Conservation (phyloP, 2,888 invertebrate genomes). For the Philaethria dido region DNA sequence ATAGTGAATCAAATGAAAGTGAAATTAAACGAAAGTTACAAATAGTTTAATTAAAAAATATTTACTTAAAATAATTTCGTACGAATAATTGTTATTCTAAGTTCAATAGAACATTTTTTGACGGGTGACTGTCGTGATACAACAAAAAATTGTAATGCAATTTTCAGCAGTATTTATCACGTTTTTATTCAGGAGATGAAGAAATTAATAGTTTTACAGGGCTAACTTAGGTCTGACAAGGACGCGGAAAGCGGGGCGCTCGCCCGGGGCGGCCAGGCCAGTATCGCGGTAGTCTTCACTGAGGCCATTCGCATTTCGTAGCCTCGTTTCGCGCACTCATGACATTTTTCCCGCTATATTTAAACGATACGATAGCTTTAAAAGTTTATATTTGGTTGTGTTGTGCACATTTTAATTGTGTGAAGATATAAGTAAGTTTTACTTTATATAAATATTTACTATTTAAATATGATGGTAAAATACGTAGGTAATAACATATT, state of each 20-base stretch:
- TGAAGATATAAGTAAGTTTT: constrained; percentile 17
- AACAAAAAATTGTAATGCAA: no score
- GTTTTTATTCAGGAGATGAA: not conserved
- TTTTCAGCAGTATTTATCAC: not conserved
- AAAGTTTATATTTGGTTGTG: constrained; percentile 20
- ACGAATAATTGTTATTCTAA: no score
- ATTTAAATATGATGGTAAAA: not conserved
- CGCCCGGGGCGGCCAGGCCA: constrained; percentile 46
- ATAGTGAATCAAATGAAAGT: no score
- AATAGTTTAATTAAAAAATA: no score
- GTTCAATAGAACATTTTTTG: no score
- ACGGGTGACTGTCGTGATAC: no score
- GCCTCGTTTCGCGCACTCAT: constrained; percentile 25
- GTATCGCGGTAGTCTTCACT: constrained; percentile 42
- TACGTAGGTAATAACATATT: not conserved
- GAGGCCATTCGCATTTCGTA: constrained; percentile 26
- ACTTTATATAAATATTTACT: constrained; percentile 1
- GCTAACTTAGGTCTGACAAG: constrained; percentile 43
- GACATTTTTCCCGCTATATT: constrained; percentile 38
- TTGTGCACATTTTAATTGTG: constrained; percentile 19
- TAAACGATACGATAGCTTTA: constrained; percentile 16
- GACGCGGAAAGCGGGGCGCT: constrained; percentile 45
- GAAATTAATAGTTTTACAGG: constrained; percentile 23
- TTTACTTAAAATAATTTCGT: no score
- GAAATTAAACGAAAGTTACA: no score